Evolutionary conservation across 2,888 invertebrate species (phyloP).

Genomic region (Tenodera sinensis): DNA sequence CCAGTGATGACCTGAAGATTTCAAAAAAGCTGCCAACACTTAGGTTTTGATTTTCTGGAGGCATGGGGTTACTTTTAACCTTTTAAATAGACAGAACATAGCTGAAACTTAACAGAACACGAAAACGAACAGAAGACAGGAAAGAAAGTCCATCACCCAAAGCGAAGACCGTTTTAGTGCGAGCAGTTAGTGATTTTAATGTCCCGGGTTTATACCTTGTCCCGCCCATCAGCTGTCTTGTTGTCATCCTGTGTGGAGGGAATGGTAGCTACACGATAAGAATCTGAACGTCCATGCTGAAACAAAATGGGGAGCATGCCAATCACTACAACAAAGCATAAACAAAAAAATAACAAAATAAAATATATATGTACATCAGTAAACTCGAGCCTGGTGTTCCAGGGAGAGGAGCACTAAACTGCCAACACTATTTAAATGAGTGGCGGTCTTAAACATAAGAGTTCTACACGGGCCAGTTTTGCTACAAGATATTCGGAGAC

Average conservation of each 20-base stretch:
- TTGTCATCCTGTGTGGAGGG: conserved; percentile 90
- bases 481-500: too few relatives aligned
- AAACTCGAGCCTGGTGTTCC: too few relatives aligned
- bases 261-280: conserved; percentile 95
- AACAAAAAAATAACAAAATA: not conserved
- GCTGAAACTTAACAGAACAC: not conserved
- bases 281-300: conserved; percentile 93
- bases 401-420: not conserved
- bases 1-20: too few relatives aligned
- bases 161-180: not conserved
- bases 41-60: too few relatives aligned
- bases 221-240: conserved; percentile 91
- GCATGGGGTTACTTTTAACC: too few relatives aligned
- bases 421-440: not conserved
- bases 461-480: too few relatives aligned
- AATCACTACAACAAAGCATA: not conserved
- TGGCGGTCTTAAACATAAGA: too few relatives aligned
- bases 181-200: not conserved
- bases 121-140: not conserved
- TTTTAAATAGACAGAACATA: not conserved
- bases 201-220: conserved; percentile 61
- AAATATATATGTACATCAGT: not conserved
- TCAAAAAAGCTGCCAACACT: too few relatives aligned
- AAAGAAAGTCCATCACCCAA: not conserved
- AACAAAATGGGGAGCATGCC: conserved; percentile 40